Conservation (phyloP, 2,113 vertebrate species). For the Neodontobutis hainanensis region DNA sequence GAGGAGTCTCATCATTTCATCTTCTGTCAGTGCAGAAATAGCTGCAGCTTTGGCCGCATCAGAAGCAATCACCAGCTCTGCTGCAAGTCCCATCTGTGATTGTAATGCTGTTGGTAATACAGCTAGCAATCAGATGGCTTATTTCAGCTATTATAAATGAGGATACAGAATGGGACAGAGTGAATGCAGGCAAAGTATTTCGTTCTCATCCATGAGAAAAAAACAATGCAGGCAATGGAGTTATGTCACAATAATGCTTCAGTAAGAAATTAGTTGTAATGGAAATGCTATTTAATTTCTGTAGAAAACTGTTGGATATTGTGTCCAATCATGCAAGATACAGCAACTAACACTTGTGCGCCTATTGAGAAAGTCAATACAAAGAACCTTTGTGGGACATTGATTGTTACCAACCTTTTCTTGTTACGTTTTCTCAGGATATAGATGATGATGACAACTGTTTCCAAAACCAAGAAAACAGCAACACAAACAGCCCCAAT, state of each 20-base stretch:
- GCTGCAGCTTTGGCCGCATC: conserved; percentile 51
- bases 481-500: conserved; percentile 74
- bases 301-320: conserved; percentile 13
- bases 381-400: conserved; percentile 6
- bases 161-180: conserved; percentile 4
- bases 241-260: not conserved
- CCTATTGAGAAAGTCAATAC: not conserved
- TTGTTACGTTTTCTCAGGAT: conserved; percentile 69
- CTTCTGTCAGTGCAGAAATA: conserved; percentile 42
- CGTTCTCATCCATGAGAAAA: conserved; percentile 8
- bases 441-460: conserved; percentile 69
- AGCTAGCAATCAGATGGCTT: conserved; percentile 51
- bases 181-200: conserved; percentile 12
- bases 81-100: conserved; percentile 64
- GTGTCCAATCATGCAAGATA: conserved; percentile 1
- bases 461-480: conserved; percentile 73
- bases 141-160: conserved; percentile 35
- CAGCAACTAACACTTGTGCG: conserved; percentile 11
- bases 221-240: not conserved
- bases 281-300: conserved; percentile 5
- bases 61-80: conserved; percentile 53
- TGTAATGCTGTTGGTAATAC: conserved; percentile 41
- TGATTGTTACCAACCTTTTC: conserved; percentile 57
- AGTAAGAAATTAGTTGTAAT: conserved; percentile 21
- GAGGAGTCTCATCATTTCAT: conserved; percentile 31